These are phyloP conservation scores for Erebia aethiops DNA, from an alignment of 2,888 invertebrate species.

Conservation along the genomic window DNA sequence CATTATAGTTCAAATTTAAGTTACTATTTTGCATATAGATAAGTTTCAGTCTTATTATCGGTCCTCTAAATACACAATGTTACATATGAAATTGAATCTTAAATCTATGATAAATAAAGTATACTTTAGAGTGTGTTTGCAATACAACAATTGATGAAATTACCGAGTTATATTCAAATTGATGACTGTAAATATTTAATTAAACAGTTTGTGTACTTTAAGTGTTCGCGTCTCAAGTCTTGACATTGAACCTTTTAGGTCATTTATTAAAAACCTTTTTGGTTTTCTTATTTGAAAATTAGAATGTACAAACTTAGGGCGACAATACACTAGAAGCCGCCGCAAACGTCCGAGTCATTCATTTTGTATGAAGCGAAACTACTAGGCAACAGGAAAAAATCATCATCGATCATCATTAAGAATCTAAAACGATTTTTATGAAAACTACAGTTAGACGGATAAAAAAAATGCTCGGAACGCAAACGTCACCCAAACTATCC, in stretches of 20 bases:
- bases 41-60: constrained; percentile 22
- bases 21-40: constrained; percentile 1
- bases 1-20: not conserved
- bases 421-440: too few relatives aligned
- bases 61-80: constrained; percentile 8
- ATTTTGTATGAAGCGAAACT: too few relatives aligned
- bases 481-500: too few relatives aligned
- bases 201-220: not conserved
- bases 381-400: too few relatives aligned
- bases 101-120: not conserved
- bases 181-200: not conserved
- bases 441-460: too few relatives aligned
- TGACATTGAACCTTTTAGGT: not conserved
- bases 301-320: too few relatives aligned
- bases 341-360: too few relatives aligned
- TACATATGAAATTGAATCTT: constrained; percentile 16
- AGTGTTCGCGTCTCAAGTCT: not conserved
- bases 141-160: constrained; percentile 8
- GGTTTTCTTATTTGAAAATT: too few relatives aligned
- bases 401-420: too few relatives aligned
- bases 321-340: too few relatives aligned
- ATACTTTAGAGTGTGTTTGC: constrained; percentile 9
- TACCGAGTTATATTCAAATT: constrained; percentile 11
- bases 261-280: too few relatives aligned
- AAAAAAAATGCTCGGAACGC: too few relatives aligned